Evolutionary conservation across 2,113 vertebrate species (phyloP).

Genomic region (Hyperoodon ampullatus): DNA sequence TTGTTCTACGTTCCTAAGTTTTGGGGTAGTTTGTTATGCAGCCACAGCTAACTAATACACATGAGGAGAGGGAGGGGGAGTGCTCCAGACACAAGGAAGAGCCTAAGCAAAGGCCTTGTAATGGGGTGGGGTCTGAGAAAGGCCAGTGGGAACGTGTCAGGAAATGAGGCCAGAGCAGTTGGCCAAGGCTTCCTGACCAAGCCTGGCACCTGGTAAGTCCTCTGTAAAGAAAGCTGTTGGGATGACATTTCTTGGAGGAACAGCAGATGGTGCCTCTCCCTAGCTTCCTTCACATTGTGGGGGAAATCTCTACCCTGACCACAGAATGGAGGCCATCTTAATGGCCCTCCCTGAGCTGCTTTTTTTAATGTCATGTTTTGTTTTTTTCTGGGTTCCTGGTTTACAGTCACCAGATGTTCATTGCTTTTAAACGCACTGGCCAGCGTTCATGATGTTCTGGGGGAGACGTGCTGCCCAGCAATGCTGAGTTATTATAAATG

Average conservation of each 20-base stretch:
- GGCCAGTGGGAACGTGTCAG: background rate
- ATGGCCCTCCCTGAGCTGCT: background rate
- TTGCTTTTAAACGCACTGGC: slow-evolving; percentile 54
- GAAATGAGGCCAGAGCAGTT: background rate
- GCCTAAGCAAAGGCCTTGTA: background rate
- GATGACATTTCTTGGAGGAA: background rate
- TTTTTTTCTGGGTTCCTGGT: slow-evolving; percentile 60
- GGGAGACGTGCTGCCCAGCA: background rate
- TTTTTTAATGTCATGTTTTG: slow-evolving; percentile 60
- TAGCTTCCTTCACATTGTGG: background rate
- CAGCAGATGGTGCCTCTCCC: slow-evolving; percentile 31
- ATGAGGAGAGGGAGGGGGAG: too few species aligned
- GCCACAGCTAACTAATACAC: background rate
- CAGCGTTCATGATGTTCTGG: slow-evolving; percentile 29
- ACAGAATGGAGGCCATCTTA: background rate
- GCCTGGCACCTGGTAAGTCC: background rate
- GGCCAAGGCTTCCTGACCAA: background rate
- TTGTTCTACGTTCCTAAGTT: background rate
- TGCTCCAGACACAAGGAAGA: background rate
- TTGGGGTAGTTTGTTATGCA: background rate
- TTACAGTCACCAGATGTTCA: slow-evolving; percentile 72
- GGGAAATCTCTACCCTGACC: background rate
- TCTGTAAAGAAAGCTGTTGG: background rate
- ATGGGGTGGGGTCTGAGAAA: background rate
- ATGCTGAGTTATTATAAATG: slow-evolving; percentile 74